These are phyloP conservation scores for Megaustenia siamemsis DNA, from an alignment of 2,888 invertebrate genomes.

Conservation along the genomic window DNA sequence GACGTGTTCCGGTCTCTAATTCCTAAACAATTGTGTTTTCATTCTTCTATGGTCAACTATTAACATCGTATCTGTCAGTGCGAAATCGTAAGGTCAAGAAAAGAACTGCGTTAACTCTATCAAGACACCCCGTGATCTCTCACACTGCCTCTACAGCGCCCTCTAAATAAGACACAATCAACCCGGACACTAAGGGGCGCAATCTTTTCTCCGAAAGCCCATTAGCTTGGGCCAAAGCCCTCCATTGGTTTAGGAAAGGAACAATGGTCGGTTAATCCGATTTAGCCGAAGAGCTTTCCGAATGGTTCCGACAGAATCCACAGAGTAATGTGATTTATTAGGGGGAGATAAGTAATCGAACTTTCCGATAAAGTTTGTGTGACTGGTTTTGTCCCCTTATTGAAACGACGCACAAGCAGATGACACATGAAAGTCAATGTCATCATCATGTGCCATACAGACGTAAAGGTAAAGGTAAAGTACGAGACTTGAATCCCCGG, in stretches of 20 bases:
- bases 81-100: too few relatives aligned
- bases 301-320: neutral
- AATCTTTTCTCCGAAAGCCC: neutral
- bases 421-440: too few relatives aligned
- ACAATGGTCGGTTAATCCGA: conserved; percentile 6
- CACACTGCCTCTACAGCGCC: neutral
- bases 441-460: too few relatives aligned
- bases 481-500: too few relatives aligned
- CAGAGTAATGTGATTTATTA: conserved; percentile 24
- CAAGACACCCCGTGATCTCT: neutral
- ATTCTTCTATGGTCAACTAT: too few relatives aligned
- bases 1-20: too few relatives aligned
- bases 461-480: too few relatives aligned
- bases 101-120: too few relatives aligned
- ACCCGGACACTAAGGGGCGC: neutral
- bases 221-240: neutral
- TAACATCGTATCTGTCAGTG: too few relatives aligned
- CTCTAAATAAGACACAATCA: conserved; percentile 1
- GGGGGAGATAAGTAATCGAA: conserved; percentile 3
- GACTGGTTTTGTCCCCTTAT: neutral
- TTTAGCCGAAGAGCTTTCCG: neutral
- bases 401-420: too few relatives aligned
- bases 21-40: too few relatives aligned
- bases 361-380: neutral
- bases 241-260: neutral